Evolutionary conservation across 2,888 invertebrate species (phyloP).

Genomic region (Frankliniella intonsa): DNA sequence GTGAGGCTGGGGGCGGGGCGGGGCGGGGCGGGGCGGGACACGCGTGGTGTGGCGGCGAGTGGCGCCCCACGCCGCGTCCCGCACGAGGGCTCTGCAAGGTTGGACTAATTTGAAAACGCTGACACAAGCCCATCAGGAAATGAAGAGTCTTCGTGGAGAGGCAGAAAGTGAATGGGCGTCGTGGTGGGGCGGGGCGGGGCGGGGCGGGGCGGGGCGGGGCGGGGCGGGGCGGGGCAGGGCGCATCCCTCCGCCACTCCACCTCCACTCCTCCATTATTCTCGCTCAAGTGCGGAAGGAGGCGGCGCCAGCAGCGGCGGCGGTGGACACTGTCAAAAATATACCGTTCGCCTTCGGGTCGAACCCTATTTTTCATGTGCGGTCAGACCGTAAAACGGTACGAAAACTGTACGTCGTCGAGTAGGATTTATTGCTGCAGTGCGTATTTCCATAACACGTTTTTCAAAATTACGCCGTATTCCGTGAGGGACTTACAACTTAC

Average conservation of each 20-base stretch:
- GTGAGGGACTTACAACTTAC: too few relatives aligned
- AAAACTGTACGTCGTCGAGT: too few relatives aligned
- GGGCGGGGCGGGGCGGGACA: too few relatives aligned
- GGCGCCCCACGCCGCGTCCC: not conserved
- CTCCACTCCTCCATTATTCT: not conserved
- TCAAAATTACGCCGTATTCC: too few relatives aligned
- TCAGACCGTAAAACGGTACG: too few relatives aligned
- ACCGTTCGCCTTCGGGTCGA: too few relatives aligned
- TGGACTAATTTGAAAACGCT: constrained; percentile 18
- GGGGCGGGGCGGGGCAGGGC: not conserved
- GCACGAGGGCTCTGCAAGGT: not conserved
- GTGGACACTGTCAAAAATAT: too few relatives aligned
- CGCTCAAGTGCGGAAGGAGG: not conserved
- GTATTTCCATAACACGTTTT: too few relatives aligned
- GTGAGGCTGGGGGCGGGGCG: not conserved
- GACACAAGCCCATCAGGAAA: constrained; percentile 15
- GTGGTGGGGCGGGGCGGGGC: too few relatives aligned
- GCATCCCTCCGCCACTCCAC: not conserved
- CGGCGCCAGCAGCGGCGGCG: too few relatives aligned
- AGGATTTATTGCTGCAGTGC: too few relatives aligned
- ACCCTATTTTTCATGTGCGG: too few relatives aligned
- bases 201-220: not conserved
- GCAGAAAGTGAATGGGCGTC: constrained; percentile 4
- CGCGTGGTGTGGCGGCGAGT: not conserved
- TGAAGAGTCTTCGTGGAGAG: not conserved